phyloP scores from a whole-genome alignment of 2,888 invertebrate genomes.

The Drosophila pseudotalamancana region DNA sequence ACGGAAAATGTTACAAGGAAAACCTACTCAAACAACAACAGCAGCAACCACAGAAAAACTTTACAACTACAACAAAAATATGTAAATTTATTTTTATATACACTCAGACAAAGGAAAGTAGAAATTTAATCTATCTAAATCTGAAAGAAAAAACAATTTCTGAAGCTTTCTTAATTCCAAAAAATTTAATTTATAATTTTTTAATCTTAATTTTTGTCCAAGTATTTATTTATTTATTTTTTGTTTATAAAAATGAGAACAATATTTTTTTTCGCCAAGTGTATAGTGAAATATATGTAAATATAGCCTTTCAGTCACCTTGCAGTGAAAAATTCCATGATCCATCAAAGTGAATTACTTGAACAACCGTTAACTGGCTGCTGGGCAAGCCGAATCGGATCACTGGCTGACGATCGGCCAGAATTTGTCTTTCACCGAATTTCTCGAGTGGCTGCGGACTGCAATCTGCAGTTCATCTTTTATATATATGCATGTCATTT shows the following conservation, averaged over 20 bases:
- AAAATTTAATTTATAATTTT: not conserved
- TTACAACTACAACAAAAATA: slow-evolving; percentile 7
- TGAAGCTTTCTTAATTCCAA: too few species aligned
- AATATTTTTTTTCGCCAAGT: not conserved
- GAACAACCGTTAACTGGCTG: slow-evolving; percentile 23
- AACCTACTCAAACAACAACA: slow-evolving; percentile 38
- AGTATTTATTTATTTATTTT: not conserved
- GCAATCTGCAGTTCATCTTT: not conserved
- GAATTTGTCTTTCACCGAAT: not conserved
- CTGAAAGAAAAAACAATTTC: too few species aligned
- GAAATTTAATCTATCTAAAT: not conserved
- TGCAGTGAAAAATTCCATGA: slow-evolving; percentile 42
- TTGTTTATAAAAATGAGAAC: not conserved
- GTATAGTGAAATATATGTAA: slow-evolving; percentile 11
- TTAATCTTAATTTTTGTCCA: not conserved
- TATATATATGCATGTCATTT: not conserved
- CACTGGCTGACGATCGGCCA: slow-evolving; percentile 32
- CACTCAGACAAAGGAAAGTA: not conserved
- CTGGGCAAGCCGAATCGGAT: slow-evolving; percentile 18
- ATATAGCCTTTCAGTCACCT: slow-evolving; percentile 45
- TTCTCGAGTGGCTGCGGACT: not conserved
- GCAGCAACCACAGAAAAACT: slow-evolving; percentile 13
- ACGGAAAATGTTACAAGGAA: slow-evolving; percentile 64
- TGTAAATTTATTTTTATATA: not conserved
- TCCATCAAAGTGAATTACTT: slow-evolving; percentile 28